Base-by-base conservation (phyloP, 2,888 invertebrate species). In the Lepidochitona cinerea region DNA sequence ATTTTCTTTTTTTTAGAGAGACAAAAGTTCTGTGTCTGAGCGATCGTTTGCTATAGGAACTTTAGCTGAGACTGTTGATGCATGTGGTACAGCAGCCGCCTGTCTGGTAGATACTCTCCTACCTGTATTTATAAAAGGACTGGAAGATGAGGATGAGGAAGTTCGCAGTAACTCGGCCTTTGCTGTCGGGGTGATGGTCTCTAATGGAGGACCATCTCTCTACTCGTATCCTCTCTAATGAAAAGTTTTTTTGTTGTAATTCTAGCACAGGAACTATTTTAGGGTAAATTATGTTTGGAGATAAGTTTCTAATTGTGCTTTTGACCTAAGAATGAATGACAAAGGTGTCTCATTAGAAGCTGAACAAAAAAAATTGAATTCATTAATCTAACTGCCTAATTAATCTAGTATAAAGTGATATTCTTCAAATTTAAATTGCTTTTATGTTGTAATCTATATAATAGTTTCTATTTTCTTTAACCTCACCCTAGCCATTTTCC, bases 151-250 rank as follows among this genome's bases (percentile, higher is more conserved):
- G 0, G 93, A 93, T 81, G 93, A 93, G 68, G 95, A 95, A 89
- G 94, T 95, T 0, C 92, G 95, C 70, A 95, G 95, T 86, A 96
- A 96, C 90, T 92, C 95, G 0, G 93, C 94, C 66, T 96, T 93
- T 88, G 95, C 94, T 26, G 91, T 95, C 67, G 96, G 95, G 2
- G 95, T 95, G 86, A 92, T 95, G 84, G 93, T 93, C 59, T 89
- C 94, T 18, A 92, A 94, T 88, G 93, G 94, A 68, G 94, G 85
- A 29, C 82, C 85, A 52, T 79, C 82, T 33, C 79, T 90, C 71
- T 81, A 84, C 37, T 74, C 78, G 89, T 89, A 88, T 85, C 87
- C 87, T 88, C 86, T 74, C 18, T 65, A 54, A n/a, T n/a, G n/a
- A n/a, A n/a, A n/a, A n/a, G n/a, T n/a, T n/a, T n/a, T n/a, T n/a